Evolutionary conservation across 53 echinoderm and acorn worm species (phyloP).

Genomic region (Glandiceps talaboti): DNA sequence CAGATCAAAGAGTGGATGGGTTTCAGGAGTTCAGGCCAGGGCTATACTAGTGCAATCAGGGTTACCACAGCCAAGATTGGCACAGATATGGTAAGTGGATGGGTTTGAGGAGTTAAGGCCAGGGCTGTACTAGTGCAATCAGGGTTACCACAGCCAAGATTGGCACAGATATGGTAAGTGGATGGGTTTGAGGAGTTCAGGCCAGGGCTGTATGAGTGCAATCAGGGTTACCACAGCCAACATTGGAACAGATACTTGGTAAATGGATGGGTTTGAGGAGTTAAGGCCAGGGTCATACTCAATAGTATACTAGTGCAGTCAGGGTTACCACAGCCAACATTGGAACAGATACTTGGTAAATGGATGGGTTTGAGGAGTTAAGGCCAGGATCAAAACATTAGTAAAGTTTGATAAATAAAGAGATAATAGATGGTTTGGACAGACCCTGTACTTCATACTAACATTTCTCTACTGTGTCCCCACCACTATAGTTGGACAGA

Average conservation of each 20-base stretch:
- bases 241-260: conserved; percentile 88
- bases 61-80: conserved; percentile 51
- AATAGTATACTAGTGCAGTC: conserved; percentile 69
- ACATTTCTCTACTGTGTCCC: no score
- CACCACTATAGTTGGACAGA: no score
- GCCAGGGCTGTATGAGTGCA: conserved; percentile 75
- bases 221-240: conserved; percentile 44
- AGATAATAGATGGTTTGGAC: no score
- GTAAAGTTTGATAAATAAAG: no score
- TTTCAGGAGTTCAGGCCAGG: conserved; percentile 83
- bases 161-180: conserved; percentile 94
- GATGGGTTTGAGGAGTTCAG: conserved; percentile 73
- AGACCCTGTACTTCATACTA: no score
- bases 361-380: conserved; percentile 73
- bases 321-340: conserved; percentile 44
- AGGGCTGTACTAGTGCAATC: conserved; percentile 69
- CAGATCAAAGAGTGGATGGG: conserved; percentile 67
- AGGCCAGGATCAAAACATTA: no score
- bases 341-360: conserved; percentile 92
- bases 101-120: conserved; percentile 73
- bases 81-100: conserved; percentile 94
- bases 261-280: conserved; percentile 68
- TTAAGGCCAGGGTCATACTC: conserved; percentile 77
- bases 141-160: conserved; percentile 43
- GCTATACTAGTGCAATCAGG: conserved; percentile 63